Base-by-base conservation (phyloP, 2,113 vertebrate species). In the Euleptes europaea region DNA sequence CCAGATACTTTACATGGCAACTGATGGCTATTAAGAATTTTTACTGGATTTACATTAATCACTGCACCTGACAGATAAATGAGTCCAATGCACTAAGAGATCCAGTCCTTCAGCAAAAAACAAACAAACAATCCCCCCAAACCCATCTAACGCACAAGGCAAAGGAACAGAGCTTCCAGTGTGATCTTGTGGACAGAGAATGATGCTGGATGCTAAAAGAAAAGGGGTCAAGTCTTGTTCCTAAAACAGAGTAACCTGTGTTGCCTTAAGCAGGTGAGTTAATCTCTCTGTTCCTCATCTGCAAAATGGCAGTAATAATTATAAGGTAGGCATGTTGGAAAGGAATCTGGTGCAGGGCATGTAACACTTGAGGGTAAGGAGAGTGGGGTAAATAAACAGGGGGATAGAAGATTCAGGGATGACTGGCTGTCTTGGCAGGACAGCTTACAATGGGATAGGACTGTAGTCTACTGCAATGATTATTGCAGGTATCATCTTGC, bases 1-100 rank as follows among this genome's bases (percentile, higher is more conserved):
- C 0, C 89, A 88, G 84, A 87, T 86, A 78, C 33, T 93, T 94
- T 82, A 89, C 74, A 82, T 90, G 83, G 88, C 71, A 92, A 94
- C 0, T 76, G 77, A 86, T 88, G 87, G 89, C 81, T 84, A 93
- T 90, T 92, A 91, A 63, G 72, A 82, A 87, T 71, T 92, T 88
- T 91, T 93, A 81, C 78, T 93, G 47, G 67, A 83, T 86, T 60
- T 90, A 89, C 23, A 28, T 93, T 89, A 93, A 93, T 94, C 92
- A 84, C 67, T 88, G 85, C 83, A 82, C 78, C 87, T 88, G 88
- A 89, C 83, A 91, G 83, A 84, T 84, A 88, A 88, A 89, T 38
- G 0, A 78, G 60, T 47, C 13, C 51, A 78, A 9, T 23, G 70
- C 35, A 33, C 42, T 42, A 49, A 75, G 40, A 28, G 9, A 51